Base-by-base conservation (phyloP, 2,888 invertebrate genomes). In the Thymelicus acteon region DNA sequence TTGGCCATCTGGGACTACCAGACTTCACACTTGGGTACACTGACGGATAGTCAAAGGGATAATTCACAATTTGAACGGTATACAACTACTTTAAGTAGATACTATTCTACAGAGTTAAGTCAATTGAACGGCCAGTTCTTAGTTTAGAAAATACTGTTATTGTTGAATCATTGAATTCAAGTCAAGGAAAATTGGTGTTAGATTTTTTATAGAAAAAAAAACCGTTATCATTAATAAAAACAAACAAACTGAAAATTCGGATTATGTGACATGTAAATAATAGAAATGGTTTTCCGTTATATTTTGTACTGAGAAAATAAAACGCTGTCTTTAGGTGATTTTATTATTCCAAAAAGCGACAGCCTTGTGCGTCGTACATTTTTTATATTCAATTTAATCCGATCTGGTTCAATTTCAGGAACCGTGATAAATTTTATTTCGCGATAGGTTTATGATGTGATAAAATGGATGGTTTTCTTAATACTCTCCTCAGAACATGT, bases 401-500 rank as follows among this genome's bases (percentile, higher is more conserved):
- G 31, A 58, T 69, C 48, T 63, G 37, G 12, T 58, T 63, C 44
- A 47, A 57, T 48, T 63, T 63, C 31, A 39, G 39, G 49, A 49
- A 49, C n/a, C 12, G 24, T 64, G 64, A 60, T 70, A 64, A 64
- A 70, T 65, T 64, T 64, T 60, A 60, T 70, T 65, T 65, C 40
- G 13, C 70, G 52, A 52, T 39, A 65, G 70, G 52, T 60, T 70
- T 70, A 70, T 60, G 64, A 65, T 60, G 64, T 70, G 63, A 60
- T 65, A 60, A 70, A 70, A 70, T 65, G 24, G 44, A 65, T 49
- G 64, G 60, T 70, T 70, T 69, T 63, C 63, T 58, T 63, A 63
- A 63, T 69, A 69, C 48, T 57, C 60, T 48, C 19, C n/a, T 15
- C 44, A 48, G 57, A 74, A 57, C 74, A 73, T 71, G 74, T 75